Base-by-base conservation (phyloP, 1,140 invertebrate genomes). In the Stratiolaelaps scimitus region DNA sequence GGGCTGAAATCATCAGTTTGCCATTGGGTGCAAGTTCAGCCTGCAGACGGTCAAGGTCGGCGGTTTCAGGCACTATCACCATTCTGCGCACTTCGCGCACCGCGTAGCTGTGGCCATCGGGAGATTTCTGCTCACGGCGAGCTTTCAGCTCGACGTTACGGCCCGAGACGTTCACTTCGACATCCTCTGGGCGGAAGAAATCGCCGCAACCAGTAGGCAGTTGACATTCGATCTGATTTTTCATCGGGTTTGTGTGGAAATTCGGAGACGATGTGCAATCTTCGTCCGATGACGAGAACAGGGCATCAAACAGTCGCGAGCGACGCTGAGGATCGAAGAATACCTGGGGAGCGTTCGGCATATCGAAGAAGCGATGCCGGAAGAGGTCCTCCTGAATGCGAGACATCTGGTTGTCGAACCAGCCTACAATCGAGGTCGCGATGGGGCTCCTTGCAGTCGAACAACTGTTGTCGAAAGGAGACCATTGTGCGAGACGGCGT, bases 381-480 rank as follows among this genome's bases (percentile, higher is more conserved):
- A 60, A 15, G 17, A 60, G 53, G 10, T 60, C 53, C 26, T 34
- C 53, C 34, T 60, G 53, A 26, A 60, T 20, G 15, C 53, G 53
- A 10, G 53, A 26, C 23, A 60, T n/a, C 2, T 60, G 53, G 34
- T 60, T 34, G 53, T 60, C 53, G 53, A 60, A 60, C 15, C 53
- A 60, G 15, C 53, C 15, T 2, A 60, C 10, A 10, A 60, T 26
- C 4, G 53, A 20, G 4, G 34, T 40, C 34, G 34, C 10, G 4
- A 40, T 40, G 10, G 10, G 34, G 34, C 10, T 40, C 34, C 34
- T 4, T 40, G 34, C 34, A 40, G n/a, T n/a, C n/a, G 34, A 40
- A 40, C 34, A 4, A 10, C 5, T 6, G 34, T 6, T 40, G 4
- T 40, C 34, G 34, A 4, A 40, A 40, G 34, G 34, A 40, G 34